These are phyloP conservation scores for Diuraphis noxia DNA, from an alignment of 1,140 invertebrate genomes.

Conservation along the genomic window DNA sequence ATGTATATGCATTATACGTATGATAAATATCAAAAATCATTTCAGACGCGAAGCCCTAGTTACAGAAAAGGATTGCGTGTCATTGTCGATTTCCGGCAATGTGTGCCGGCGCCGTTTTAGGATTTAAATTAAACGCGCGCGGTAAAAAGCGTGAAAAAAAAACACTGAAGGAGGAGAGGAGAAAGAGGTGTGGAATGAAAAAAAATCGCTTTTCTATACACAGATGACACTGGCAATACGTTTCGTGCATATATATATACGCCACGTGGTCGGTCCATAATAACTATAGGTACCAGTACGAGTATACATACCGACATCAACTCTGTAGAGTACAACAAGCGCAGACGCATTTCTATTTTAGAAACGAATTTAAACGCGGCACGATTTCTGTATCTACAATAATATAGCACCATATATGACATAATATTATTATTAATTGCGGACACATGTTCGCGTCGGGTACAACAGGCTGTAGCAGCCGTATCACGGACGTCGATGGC, in stretches of 20 bases:
- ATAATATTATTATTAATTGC: slow-evolving; percentile 40
- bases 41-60: not conserved
- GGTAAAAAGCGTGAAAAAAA: not conserved
- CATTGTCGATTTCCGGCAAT: slow-evolving; percentile 46
- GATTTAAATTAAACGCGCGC: slow-evolving; percentile 20
- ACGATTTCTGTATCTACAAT: not conserved
- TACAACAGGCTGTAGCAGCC: no score
- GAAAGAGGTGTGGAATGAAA: not conserved
- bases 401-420: not conserved
- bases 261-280: not conserved
- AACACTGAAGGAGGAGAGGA: not conserved
- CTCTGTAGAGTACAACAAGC: no score
- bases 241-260: not conserved
- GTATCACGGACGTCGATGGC: no score
- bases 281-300: no score
- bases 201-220: slow-evolving; percentile 29
- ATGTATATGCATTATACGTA: not conserved
- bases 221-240: slow-evolving; percentile 11
- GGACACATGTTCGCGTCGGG: not conserved
- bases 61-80: slow-evolving; percentile 40
- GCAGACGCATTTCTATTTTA: slow-evolving; percentile 19
- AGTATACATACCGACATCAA: not conserved
- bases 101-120: slow-evolving; percentile 32
- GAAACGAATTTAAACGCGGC: slow-evolving; percentile 22
- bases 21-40: slow-evolving; percentile 18